Evolutionary conservation across 2,888 invertebrate genomes (phyloP).

Genomic region (Ceramica pisi): DNA sequence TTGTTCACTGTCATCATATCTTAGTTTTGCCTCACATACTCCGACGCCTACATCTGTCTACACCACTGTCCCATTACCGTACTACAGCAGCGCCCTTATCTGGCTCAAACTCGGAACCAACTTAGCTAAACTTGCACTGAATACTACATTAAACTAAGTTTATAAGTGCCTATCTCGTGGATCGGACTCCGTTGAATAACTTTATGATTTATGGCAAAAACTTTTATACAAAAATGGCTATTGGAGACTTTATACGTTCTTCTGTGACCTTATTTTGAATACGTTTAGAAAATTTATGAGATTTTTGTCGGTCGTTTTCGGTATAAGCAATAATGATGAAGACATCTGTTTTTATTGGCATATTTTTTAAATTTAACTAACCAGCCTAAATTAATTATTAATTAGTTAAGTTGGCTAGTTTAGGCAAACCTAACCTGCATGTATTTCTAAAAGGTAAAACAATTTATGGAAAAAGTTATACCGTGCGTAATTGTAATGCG

Average conservation of each 20-base stretch:
- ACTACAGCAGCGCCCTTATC: constrained; percentile 53
- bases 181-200: constrained; percentile 68
- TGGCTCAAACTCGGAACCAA: constrained; percentile 59
- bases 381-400: too few relatives aligned
- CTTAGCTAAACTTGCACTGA: constrained; percentile 72
- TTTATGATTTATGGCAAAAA: constrained; percentile 78
- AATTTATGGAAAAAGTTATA: too few relatives aligned
- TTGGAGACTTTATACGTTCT: constrained; percentile 50
- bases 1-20: constrained; percentile 19
- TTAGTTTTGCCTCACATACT: constrained; percentile 20
- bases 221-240: constrained; percentile 69
- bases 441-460: too few relatives aligned
- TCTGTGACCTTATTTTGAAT: constrained; percentile 61
- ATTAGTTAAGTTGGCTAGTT: too few relatives aligned
- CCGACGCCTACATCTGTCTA: constrained; percentile 1
- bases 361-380: too few relatives aligned
- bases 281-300: constrained; percentile 33
- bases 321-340: background rate
- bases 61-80: constrained; percentile 32
- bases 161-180: constrained; percentile 75
- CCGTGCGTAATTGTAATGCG: too few relatives aligned
- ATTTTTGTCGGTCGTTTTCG: background rate
- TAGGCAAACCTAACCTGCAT: too few relatives aligned
- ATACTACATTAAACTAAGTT: constrained; percentile 76
- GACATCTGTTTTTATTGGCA: background rate